These are phyloP conservation scores for Parapsyche elsis DNA, from an alignment of 1,140 invertebrate species.

Conservation along the genomic window DNA sequence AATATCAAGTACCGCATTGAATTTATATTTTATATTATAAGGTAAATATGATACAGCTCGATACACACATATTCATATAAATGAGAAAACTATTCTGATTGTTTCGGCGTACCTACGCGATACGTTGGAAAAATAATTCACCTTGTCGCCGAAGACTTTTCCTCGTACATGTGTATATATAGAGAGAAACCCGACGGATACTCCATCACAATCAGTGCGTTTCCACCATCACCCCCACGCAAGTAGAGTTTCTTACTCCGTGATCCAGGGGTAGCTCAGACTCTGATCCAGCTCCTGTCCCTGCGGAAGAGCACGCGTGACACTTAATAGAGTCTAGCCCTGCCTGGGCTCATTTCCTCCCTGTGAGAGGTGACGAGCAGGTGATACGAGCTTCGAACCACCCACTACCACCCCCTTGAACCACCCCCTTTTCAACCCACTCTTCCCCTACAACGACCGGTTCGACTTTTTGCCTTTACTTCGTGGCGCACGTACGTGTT, in stretches of 20 bases:
- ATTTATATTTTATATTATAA: too few relatives aligned
- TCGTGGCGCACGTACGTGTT: constrained; percentile 24
- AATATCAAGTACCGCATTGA: too few relatives aligned
- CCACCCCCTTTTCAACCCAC: not conserved
- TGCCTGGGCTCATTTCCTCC: constrained; percentile 6
- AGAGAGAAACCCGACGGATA: constrained; percentile 9
- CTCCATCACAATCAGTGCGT: constrained; percentile 27
- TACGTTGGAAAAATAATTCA: not conserved
- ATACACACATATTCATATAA: too few relatives aligned
- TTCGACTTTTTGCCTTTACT: constrained; percentile 30
- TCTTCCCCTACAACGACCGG: not conserved
- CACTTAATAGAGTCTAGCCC: not conserved
- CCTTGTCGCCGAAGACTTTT: not conserved
- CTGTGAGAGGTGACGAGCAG: not conserved
- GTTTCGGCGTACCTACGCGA: too few relatives aligned
- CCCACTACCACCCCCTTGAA: not conserved
- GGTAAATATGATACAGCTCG: too few relatives aligned
- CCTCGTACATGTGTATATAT: constrained; percentile 22
- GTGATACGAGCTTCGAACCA: constrained; percentile 2
- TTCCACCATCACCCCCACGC: not conserved
- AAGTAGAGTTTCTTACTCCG: not conserved
- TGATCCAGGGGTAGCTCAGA: constrained; percentile 7
- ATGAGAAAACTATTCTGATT: too few relatives aligned
- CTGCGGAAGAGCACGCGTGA: constrained; percentile 26
- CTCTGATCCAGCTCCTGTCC: constrained; percentile 4